phyloP scores from a whole-genome alignment of 2,113 vertebrate genomes.

The Psophia crepitans region DNA sequence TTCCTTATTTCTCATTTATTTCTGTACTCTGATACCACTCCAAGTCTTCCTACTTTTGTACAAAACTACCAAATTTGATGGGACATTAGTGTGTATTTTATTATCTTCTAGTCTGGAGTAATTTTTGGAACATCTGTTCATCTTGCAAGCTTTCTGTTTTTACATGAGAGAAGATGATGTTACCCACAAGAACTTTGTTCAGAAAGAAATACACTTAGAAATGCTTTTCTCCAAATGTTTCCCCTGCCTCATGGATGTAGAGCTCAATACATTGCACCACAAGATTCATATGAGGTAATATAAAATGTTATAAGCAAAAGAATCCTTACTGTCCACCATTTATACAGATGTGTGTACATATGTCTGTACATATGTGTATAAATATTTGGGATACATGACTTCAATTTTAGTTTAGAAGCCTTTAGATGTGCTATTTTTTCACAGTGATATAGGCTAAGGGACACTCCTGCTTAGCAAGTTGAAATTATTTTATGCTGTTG shows the following conservation, averaged over 20 bases:
- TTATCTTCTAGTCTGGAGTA: neutral
- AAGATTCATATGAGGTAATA: neutral
- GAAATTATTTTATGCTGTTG: neutral
- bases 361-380: neutral
- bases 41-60: neutral
- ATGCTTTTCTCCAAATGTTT: neutral
- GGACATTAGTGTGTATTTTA: neutral
- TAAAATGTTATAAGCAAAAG: neutral
- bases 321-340: neutral
- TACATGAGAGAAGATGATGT: neutral
- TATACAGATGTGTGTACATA: accelerated
- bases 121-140: neutral
- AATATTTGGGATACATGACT: neutral
- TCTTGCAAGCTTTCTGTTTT: neutral
- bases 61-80: neutral
- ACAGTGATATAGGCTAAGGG: neutral
- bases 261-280: neutral
- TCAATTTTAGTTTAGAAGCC: neutral
- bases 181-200: neutral
- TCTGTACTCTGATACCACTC: neutral
- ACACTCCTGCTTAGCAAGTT: neutral
- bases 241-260: neutral
- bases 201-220: neutral
- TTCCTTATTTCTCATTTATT: neutral
- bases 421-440: neutral